Evolutionary conservation across 2,113 vertebrate genomes (phyloP), one percentile per base, ranked within the genome.

Genomic region (Sander lucioperca): DNA sequence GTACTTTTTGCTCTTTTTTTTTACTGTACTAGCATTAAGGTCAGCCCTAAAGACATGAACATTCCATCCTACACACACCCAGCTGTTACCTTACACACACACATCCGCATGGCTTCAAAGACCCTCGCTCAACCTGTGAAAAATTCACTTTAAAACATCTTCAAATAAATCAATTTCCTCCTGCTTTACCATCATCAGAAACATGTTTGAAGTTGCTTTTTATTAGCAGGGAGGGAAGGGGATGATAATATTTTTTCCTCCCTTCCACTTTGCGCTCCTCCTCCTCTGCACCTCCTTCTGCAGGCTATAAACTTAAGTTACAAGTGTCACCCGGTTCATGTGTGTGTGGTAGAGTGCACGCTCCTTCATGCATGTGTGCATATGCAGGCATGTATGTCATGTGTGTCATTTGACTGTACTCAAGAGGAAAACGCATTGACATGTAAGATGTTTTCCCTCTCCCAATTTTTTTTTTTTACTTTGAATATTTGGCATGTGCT

Each of bases 111-210:
- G 73, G 77, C 94, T 95, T 96, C 94, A 96, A 95, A 95, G 92
- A 89, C 70, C 84, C 66, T 89, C 89, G 90, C 90, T 90, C 91
- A 91, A 93, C 93, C 91, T 92, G 93, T 93, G 90, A 93, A 94
- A 92, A 92, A 90, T 93, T 90, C 88, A 90, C 88, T 94, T 93
- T 93, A 91, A 92, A 93, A 94, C 90, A 94, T 94, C 91, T 93
- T 94, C 88, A 95, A 93, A 95, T 94, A 94, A 92, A 94, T 95
- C 93, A 94, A 93, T 94, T 94, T 94, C 88, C 91, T 88, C 84
- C 88, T 90, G 84, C 91, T 92, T 95, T 95, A 91, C 87, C 90
- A 81, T 93, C 93, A 95, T 95, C 93, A 94, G 92, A 93, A 92
- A 88, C 93, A 90, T 92, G 93, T 94, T 94, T 95, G 94, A 94